Evolutionary conservation across 1,140 invertebrate genomes (phyloP).

Genomic region (Saccostrea echinata): DNA sequence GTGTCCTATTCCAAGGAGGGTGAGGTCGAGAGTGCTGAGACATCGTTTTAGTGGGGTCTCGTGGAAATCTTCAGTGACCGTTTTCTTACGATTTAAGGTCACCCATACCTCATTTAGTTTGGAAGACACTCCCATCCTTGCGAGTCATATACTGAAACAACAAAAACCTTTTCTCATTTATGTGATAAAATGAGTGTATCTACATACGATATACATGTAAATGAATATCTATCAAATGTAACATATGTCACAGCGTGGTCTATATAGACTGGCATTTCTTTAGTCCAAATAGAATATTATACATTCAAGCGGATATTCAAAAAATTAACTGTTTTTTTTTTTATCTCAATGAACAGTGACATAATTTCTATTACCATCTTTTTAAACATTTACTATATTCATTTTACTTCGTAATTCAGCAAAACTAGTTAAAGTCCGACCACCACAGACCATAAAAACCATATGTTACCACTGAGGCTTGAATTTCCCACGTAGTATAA

Average conservation of each 20-base stretch:
- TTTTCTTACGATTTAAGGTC: constrained; percentile 73
- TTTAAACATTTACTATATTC: no score
- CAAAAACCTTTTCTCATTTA: background rate
- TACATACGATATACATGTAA: no score
- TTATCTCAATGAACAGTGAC: background rate
- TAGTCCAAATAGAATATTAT: background rate
- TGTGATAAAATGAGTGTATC: background rate
- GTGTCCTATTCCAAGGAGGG: constrained; percentile 92
- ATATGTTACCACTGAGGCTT: background rate
- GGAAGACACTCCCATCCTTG: background rate
- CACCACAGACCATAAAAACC: background rate
- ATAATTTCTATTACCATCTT: background rate
- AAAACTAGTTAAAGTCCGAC: no score
- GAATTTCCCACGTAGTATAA: background rate
- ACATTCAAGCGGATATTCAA: background rate
- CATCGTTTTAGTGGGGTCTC: constrained; percentile 90
- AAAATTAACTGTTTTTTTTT: background rate
- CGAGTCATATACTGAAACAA: background rate
- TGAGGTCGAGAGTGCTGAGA: constrained; percentile 90
- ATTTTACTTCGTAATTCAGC: no score
- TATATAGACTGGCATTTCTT: background rate
- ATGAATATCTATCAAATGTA: background rate
- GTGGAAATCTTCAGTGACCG: constrained; percentile 84
- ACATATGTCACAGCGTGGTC: background rate
- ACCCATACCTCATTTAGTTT: constrained; percentile 72